These are phyloP conservation scores for Cephalotes varians DNA, from an alignment of 2,888 invertebrate genomes.

Conservation along the genomic window DNA sequence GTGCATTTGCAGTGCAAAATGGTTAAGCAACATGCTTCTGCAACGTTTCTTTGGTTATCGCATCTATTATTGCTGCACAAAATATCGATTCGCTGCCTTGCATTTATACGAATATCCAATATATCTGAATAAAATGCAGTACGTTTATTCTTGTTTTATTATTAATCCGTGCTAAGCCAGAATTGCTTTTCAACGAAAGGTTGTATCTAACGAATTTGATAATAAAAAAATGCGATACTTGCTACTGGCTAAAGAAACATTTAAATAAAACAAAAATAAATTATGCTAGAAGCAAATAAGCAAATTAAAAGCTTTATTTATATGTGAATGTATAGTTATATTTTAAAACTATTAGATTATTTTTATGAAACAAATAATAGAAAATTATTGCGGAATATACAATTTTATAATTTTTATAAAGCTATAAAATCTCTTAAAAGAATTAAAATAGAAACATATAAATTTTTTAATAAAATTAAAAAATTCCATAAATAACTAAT, in stretches of 20 bases:
- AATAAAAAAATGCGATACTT: background rate
- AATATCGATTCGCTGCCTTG: constrained; percentile 32
- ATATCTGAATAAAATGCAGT: constrained; percentile 13
- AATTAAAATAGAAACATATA: background rate
- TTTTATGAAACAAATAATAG: background rate
- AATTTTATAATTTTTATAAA: background rate
- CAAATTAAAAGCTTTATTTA: background rate
- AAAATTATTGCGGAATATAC: background rate
- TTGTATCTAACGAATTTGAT: background rate
- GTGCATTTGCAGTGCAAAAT: constrained; percentile 14
- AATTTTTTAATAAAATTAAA: background rate
- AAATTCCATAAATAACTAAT: background rate
- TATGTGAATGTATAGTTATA: background rate
- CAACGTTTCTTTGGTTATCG: constrained; percentile 44
- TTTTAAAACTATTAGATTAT: background rate
- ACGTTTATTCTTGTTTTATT: constrained; percentile 15
- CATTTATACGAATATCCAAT: constrained; percentile 6
- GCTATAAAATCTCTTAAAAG: background rate
- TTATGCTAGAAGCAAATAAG: background rate
- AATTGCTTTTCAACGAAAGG: background rate
- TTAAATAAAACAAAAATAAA: background rate
- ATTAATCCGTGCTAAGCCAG: background rate
- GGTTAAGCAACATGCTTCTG: constrained; percentile 8
- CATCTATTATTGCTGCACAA: constrained; percentile 32
- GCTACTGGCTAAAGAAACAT: background rate